Evolutionary conservation across 2,113 vertebrate genomes (phyloP), one percentile per base, ranked within the genome.

Genomic region (Gavia stellata): DNA sequence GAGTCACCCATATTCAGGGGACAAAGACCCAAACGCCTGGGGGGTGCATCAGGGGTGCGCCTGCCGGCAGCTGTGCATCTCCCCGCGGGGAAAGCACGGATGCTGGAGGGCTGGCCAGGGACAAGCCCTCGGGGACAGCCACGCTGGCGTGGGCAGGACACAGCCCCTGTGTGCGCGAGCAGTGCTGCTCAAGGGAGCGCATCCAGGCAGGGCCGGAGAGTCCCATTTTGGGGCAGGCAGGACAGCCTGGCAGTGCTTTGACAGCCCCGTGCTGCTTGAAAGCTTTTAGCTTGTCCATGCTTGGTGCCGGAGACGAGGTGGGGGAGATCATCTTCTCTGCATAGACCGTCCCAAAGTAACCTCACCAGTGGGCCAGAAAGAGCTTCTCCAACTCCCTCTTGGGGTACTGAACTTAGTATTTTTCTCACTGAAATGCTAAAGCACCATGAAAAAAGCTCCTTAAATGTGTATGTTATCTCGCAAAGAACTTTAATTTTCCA

Each of bases 21-120:
- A 3, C 6, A 23, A 19, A 24, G 5, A 24, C 29, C 38, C 29
- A 9, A 7, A 7, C 0, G 2, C 1, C 8, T 4, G 11, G 11
- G 9, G 38, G 3, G 17, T 12, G 6, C 19, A 7, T n/a, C 10
- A 5, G 50, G n/a, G 34, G 5, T 16, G 58, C 1, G 3, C 10
- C 7, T 3, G 52, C 0, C 8, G 52, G 63, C 2, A 9, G 50
- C 52, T 29, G 52, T 9, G 8, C 63, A 26, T 34, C 45, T 61
- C 45, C 20, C 11, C 4, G 2, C 1, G 3, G 72, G n/a, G 25
- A 6, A 10, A 20, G 36, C 20, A 3, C 0, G 17, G 42, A 10
- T 38, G 36, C 68, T 26, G 52, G 44, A 18, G 28, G 17, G 33
- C 36, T 34, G 63, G 26, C 47, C 25, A 36, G 49, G 65, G 18